Base-by-base conservation (phyloP, 2,113 vertebrate species). In the Crotalus horridus region DNA sequence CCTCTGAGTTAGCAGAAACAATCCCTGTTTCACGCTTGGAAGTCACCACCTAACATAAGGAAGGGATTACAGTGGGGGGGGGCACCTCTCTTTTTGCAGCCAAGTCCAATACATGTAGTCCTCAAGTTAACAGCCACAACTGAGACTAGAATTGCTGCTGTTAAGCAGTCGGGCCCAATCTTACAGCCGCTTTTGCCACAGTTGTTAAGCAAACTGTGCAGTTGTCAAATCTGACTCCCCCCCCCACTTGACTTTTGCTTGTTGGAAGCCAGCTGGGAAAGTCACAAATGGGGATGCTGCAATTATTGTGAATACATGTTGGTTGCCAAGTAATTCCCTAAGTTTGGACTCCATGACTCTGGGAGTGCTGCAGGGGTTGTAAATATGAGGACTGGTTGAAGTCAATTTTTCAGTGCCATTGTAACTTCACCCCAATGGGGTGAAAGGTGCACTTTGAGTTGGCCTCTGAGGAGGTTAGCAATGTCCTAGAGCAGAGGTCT, bases 221-320 rank as follows among this genome's bases (percentile, higher is more conserved):
- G 13, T 69, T 69, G 64, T 51, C 2, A 3, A 69, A 33, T 69
- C 64, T 15, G 13, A 26, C 26, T 64, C 26, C 29, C 12, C 2
- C 26, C 11, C 26, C 61, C 56, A 26, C 26, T 64, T 64, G 59
- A 64, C 26, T 29, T 69, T 69, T 69, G 29, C 64, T n/a, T n/a
- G 29, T 33, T 69, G 64, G 29, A 69, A 69, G 29, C 15, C 64
- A 69, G 29, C 29, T 33, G 29, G 33, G 29, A 69, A 69, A 69
- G 1, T 69, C 13, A 0, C 29, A 12, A 33, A 6, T 33, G 61
- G 2, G 5, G 29, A 6, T 0, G 29, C 12, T 69, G 29, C 2
- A 17, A 69, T 13, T 69, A 33, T 69, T 1, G 13, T 69, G 6
- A 69, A 69, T 33, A 15, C 64, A 69, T 1, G 2, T 6, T 6